These are phyloP conservation scores for Pyrrhosoma nymphula DNA, from an alignment of 2,888 invertebrate species.

Conservation along the genomic window DNA sequence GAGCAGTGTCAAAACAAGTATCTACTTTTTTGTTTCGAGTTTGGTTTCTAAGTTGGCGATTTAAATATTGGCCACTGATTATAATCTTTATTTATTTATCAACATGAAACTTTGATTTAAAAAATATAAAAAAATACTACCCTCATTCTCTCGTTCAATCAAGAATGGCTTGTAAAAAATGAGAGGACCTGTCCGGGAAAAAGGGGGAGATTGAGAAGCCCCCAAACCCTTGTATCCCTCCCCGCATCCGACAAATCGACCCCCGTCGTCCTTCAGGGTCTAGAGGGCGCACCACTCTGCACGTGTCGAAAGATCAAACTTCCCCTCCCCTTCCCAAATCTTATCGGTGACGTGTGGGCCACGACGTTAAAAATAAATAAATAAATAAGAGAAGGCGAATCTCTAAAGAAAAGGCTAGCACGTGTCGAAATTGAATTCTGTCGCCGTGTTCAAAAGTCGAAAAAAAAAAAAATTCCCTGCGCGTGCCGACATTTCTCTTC, in stretches of 20 bases:
- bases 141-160: too few relatives aligned
- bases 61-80: too few relatives aligned
- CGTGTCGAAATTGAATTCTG: constrained; percentile 5
- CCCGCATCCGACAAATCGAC: not conserved
- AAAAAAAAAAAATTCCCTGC: not conserved
- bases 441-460: not conserved
- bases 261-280: not conserved
- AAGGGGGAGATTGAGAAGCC: not conserved
- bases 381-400: not conserved
- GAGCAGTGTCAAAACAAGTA: too few relatives aligned
- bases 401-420: not conserved
- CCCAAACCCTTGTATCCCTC: not conserved
- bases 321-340: not conserved
- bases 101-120: too few relatives aligned
- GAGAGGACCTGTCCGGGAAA: too few relatives aligned
- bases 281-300: not conserved
- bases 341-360: not conserved
- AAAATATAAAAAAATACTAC: too few relatives aligned
- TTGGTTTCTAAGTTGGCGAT: too few relatives aligned
- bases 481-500: not conserved
- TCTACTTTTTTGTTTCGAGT: too few relatives aligned
- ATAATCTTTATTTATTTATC: too few relatives aligned
- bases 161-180: too few relatives aligned
- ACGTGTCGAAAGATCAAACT: not conserved
- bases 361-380: not conserved